Evolutionary conservation across 2,888 invertebrate species (phyloP), one percentile per base, ranked within the genome.

Genomic region (Drosophila meridionalis): DNA sequence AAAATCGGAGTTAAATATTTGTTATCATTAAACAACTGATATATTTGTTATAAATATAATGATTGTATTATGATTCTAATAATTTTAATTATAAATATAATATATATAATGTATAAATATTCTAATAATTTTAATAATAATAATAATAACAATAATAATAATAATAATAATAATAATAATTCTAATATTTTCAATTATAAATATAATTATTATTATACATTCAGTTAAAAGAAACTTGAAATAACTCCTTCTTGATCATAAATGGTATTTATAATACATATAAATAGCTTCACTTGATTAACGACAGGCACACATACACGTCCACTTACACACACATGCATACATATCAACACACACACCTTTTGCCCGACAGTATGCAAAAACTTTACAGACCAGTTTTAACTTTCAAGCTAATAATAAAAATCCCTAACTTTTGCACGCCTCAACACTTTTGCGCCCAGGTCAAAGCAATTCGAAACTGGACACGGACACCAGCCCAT

Each of bases 381-480:
- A 77, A 80, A 78, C 32, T 78, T 80, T 68, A 3, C 52, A 72
- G 77, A 76, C 72, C 30, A 71, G 63, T 62, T 67, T 34, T 38
- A 60, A 64, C 48, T 43, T 67, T 55, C 28, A 62, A 59, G 30
- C 67, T 63, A 76, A 78, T 80, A 67, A 68, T 70, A 68, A 64
- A 76, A 80, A 67, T 77, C 58, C 56, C 62, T 63, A 78, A 80
- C 67, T 78, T 73, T 66, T 56, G 67, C 71, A 62, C 68, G 74
- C 53, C 58, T 68, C 61, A 71, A 84, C 85, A 82, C 74, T 79
- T 79, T 84, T 73, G 32, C 40, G 55, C 30, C 48, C 74, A 66
- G 85, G 89, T 84, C 87, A 87, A 89, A 87, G 80, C 67, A 63
- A 53, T 63, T 61, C 70, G 42, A 70, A 67, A 67, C 69, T 75